Percentiles rank a stretch among this genome's conserved stretches.
phyloP scores from a whole-genome alignment of 2,113 vertebrate genomes.

The Callaeas wilsoni region DNA sequence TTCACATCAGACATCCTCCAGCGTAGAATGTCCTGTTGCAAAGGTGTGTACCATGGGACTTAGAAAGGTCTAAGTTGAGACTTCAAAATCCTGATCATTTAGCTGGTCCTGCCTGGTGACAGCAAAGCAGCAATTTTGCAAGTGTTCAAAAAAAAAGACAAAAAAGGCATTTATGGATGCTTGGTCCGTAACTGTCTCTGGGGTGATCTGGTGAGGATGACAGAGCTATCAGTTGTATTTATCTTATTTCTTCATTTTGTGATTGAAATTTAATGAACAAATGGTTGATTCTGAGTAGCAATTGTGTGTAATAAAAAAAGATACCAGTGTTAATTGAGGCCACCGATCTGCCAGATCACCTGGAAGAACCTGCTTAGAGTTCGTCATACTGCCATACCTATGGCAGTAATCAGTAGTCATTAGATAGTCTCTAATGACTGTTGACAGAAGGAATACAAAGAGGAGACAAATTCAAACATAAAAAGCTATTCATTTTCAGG shows the following conservation, averaged over 20 bases:
- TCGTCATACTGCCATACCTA: background rate
- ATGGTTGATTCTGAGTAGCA: background rate
- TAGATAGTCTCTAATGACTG: background rate
- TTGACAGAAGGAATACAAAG: background rate
- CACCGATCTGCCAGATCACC: background rate
- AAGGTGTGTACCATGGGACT: background rate
- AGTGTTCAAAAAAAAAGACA: background rate
- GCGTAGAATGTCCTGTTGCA: accelerated
- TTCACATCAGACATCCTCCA: background rate
- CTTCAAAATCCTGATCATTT: background rate
- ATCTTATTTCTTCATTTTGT: background rate
- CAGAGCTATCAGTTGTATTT: background rate
- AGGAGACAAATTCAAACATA: background rate
- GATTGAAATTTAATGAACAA: background rate
- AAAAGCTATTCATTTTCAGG: background rate
- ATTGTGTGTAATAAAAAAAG: background rate
- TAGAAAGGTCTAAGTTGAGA: background rate
- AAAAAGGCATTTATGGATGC: background rate
- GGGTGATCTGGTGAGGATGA: accelerated
- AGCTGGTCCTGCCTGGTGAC: background rate
- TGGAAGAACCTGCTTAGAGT: background rate
- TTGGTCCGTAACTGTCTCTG: background rate
- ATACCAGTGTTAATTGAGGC: background rate
- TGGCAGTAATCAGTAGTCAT: background rate
- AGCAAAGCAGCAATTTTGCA: background rate